A percentile compares a stretch with the other conserved stretches of the same genome.
These are phyloP conservation scores for Melitaea athalia DNA, from an alignment of 2,888 invertebrate genomes.

Conservation along the genomic window DNA sequence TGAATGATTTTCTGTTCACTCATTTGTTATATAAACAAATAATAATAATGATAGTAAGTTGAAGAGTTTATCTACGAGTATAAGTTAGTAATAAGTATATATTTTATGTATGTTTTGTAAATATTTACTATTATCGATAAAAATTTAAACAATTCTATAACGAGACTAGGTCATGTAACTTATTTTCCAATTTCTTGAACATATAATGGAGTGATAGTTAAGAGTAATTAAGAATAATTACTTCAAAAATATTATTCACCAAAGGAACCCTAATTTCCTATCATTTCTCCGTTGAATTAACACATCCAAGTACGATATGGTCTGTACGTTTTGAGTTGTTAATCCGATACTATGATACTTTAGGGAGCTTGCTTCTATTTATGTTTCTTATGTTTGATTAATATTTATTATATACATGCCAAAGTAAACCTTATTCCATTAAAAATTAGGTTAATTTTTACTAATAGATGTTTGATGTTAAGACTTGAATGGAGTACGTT, in stretches of 20 bases:
- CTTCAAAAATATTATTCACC: not conserved
- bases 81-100: too few relatives aligned
- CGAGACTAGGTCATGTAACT: too few relatives aligned
- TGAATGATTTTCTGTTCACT: too few relatives aligned
- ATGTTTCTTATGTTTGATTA: slow-evolving; percentile 58
- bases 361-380: slow-evolving; percentile 60
- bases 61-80: too few relatives aligned
- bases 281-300: slow-evolving; percentile 55
- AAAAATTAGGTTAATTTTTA: not conserved
- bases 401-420: slow-evolving; percentile 39
- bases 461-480: not conserved
- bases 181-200: too few relatives aligned
- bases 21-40: too few relatives aligned
- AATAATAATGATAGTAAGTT: too few relatives aligned
- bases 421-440: slow-evolving; percentile 12
- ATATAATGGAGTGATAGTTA: too few relatives aligned
- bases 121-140: too few relatives aligned
- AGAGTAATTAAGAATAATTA: too few relatives aligned
- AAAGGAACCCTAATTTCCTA: slow-evolving; percentile 45
- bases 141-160: too few relatives aligned
- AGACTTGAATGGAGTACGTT: slow-evolving; percentile 42
- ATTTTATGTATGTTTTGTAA: too few relatives aligned
- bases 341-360: slow-evolving; percentile 62
- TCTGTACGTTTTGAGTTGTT: slow-evolving; percentile 57
- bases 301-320: slow-evolving; percentile 56